Percentiles rank a stretch among this genome's conserved stretches.
Conservation (phyloP, 92 coral and sea anemone genomes). For the Epizoanthus stellaris region DNA sequence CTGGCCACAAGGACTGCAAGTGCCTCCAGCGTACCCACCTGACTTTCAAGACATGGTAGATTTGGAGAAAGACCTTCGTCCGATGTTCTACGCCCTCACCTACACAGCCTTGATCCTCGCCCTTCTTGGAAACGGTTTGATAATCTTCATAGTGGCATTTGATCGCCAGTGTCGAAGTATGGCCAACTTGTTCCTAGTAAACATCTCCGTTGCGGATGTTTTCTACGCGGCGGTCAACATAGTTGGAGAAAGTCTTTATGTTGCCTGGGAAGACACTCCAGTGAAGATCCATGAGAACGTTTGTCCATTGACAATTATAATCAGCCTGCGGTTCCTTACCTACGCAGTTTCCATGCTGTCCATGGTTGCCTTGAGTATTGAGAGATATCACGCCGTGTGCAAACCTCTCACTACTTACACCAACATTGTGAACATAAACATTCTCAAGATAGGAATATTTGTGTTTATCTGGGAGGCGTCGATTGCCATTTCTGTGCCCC, state of each 20-base stretch:
- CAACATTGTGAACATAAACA: constrained; percentile 24
- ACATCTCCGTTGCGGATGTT: constrained; percentile 49
- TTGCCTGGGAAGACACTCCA: constrained; percentile 33
- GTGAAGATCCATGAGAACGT: constrained; percentile 18
- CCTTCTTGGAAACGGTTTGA: constrained; percentile 49
- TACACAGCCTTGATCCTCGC: constrained; percentile 37
- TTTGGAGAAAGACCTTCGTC: constrained; percentile 31
- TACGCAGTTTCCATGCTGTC: constrained; percentile 56
- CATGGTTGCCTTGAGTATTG: constrained; percentile 47
- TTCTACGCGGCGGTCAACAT: constrained; percentile 55
- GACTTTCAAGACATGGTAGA: constrained; percentile 3
- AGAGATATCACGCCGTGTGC: constrained; percentile 38
- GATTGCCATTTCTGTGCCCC: constrained; percentile 46
- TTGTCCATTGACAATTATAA: constrained; percentile 41
- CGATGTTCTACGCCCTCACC: constrained; percentile 49
- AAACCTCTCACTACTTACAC: constrained; percentile 11
- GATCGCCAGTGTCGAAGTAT: constrained; percentile 48
- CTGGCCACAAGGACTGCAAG: not conserved
- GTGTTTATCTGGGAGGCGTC: constrained; percentile 50
- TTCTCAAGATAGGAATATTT: constrained; percentile 40
- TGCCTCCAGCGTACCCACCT: not conserved
- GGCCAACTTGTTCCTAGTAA: constrained; percentile 55
- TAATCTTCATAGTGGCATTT: constrained; percentile 46
- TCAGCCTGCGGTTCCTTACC: constrained; percentile 37
- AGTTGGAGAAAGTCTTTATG: constrained; percentile 49